Base-by-base conservation (phyloP, 2,797 vertebrate species). In the Nasua narica region DNA sequence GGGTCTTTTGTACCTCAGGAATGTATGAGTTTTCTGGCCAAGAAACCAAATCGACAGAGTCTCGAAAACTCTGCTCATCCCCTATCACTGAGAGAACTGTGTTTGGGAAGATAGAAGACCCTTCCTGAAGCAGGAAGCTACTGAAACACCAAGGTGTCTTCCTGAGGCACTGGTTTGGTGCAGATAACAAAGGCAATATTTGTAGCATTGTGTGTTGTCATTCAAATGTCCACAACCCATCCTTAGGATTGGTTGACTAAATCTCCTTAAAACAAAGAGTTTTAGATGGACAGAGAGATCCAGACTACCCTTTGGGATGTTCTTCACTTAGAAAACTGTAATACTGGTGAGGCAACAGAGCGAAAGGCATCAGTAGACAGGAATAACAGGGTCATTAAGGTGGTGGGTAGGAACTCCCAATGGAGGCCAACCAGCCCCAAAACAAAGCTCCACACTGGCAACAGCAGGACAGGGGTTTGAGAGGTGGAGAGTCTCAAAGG, bases 1-100 rank as follows among this genome's bases (percentile, higher is more conserved):
- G 54, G 88, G 54, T 67, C 72, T 95, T 83, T 94, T 62, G 35
- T 78, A 86, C 62, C n/a, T 90, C 40, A 94, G 74, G 50, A 89
- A 89, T 79, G 23, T 69, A 67, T 74, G 35, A 15, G 13, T 94
- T 94, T 77, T 81, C n/a, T 83, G 35, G 52, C 35, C 88, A 52
- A 93, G 35, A 92, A 93, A 92, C 79, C 40, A 35, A 82, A 37
- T 9, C 81, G 78, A 37, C 78, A 79, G 54, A 87, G 25, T 88
- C 85, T 93, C 78, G 93, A 43, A 87, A 95, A 67, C 19, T 90
- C 77, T 70, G n/a, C 19, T 67, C n/a, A 67, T 21, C 56, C n/a
- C 37, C 50, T 19, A 65, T 87, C 74, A 87, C 90, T 94, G 67
- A 52, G 1, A 79, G 25, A 96, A 84, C 35, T 56, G 5, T 76